Base-by-base conservation (phyloP, 23 tunicate species). In the Diplosoma virens region DNA sequence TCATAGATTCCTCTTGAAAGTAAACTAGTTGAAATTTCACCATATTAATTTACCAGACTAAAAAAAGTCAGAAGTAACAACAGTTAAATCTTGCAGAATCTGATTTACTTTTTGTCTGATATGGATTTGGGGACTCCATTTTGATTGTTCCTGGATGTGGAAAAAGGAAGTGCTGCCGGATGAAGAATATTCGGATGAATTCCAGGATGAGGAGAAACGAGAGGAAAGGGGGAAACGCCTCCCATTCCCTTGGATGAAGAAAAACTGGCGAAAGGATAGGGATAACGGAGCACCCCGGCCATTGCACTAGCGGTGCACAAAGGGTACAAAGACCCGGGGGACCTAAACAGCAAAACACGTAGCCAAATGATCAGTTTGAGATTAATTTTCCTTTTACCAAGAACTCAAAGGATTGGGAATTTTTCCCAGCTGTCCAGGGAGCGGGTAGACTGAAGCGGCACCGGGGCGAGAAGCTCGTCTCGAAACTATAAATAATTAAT, bases 391-490 rank as follows among this genome's bases (percentile, higher is more conserved):
- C n/a, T n/a, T n/a, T 66, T 81, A 92, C 97, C 97, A 84, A 18
- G 86, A 82, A 0, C 81, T 82, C 16, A 92, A 79, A n/a, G 91
- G 97, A 64, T 92, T 77, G 29, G 97, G 97, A 16, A 92, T 85
- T 54, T 92, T 91, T 9, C 97, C 97, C 16, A 92, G 92, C 48
- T 92, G 91, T 37, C 97, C 97, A 16, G 97, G 97, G 21, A 92
- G 72, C 1, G 97, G 69, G 46, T 92, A 92, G 92, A 92, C 85
- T 1, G 87, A 34, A 17, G 91, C 87, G 45, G 72, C 56, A 69
- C 78, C 91, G 1, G 81, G 64, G 32, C 76, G 87, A 54, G 68
- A 67, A 17, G 77, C 64, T 34, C 95, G 69, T 7, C 18, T 61
- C n/a, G n/a, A n/a, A n/a, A n/a, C n/a, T n/a, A n/a, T n/a, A n/a